phyloP scores from a whole-genome alignment of 53 echinoderm and acorn worm genomes.

The Pentamera pediparva region DNA sequence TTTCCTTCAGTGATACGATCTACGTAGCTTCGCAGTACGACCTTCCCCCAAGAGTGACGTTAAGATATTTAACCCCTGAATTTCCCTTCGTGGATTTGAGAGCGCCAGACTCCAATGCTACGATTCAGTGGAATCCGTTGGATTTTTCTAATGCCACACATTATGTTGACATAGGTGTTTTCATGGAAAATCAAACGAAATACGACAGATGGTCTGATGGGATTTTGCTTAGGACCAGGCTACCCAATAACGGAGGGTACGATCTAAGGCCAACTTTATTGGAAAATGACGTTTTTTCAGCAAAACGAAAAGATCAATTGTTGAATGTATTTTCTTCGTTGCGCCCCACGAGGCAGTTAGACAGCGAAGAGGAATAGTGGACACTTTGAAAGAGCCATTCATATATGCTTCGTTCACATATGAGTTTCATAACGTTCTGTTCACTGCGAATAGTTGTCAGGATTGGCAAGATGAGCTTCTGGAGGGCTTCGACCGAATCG shows the following conservation, averaged over 20 bases:
- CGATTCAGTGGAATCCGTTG: not conserved
- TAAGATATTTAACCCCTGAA: not conserved
- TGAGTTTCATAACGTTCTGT: too few species aligned
- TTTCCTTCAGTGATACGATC: conserved; percentile 39
- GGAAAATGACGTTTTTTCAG: too few species aligned
- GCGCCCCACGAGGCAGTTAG: too few species aligned
- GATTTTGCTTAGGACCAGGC: not conserved
- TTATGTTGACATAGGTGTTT: not conserved
- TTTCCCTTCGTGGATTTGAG: not conserved
- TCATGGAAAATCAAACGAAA: not conserved
- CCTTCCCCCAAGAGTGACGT: not conserved
- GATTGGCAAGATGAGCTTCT: too few species aligned
- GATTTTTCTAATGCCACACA: not conserved
- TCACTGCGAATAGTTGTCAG: too few species aligned
- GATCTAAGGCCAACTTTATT: too few species aligned
- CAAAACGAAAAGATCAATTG: too few species aligned
- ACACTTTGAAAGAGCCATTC: too few species aligned
- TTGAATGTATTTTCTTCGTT: too few species aligned
- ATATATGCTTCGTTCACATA: too few species aligned
- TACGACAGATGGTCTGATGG: not conserved
- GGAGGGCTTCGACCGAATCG: too few species aligned
- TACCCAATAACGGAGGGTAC: not conserved
- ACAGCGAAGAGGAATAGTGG: too few species aligned
- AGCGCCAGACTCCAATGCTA: not conserved
- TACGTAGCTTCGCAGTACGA: conserved; percentile 45